A percentile compares a stretch with the other conserved stretches of the same genome.
Evolutionary conservation across 2,797 vertebrate genomes (phyloP).

Genomic region (Tenualosa ilisha): DNA sequence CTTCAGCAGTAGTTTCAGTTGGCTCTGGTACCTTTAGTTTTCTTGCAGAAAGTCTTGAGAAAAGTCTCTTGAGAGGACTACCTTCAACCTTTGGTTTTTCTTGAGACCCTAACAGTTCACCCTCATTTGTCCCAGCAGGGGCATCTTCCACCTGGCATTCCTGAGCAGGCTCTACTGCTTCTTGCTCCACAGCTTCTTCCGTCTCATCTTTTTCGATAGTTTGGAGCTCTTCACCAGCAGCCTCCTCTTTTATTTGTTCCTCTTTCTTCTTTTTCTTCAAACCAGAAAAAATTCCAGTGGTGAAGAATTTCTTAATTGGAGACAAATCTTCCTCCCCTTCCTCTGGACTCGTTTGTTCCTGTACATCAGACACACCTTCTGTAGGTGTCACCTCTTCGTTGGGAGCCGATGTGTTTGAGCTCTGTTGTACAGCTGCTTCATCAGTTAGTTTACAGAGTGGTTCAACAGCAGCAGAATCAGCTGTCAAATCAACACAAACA

Average conservation of each 20-base stretch:
- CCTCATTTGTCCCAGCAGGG: not conserved
- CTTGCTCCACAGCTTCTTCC: constrained; percentile 58
- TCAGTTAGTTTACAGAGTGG: constrained; percentile 47
- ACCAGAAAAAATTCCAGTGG: constrained; percentile 83
- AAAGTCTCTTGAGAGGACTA: constrained; percentile 88
- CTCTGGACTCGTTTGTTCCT: constrained; percentile 60
- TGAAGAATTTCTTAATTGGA: constrained; percentile 89
- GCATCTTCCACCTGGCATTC: constrained; percentile 39
- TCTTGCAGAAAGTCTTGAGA: constrained; percentile 84
- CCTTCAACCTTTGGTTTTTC: constrained; percentile 82
- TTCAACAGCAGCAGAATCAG: constrained; percentile 57
- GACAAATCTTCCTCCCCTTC: constrained; percentile 71
- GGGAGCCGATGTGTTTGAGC: constrained; percentile 47
- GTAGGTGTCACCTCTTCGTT: constrained; percentile 50
- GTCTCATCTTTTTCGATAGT: constrained; percentile 28
- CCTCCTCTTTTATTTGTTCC: constrained; percentile 61
- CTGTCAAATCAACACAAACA: constrained; percentile 56
- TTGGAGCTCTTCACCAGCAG: not conserved
- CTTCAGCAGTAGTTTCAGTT: not conserved
- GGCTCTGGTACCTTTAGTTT: constrained; percentile 68
- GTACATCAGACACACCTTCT: constrained; percentile 52
- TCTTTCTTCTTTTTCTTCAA: constrained; percentile 86
- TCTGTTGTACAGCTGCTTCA: constrained; percentile 51
- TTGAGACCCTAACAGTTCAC: constrained; percentile 59
- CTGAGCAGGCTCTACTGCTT: constrained; percentile 45